Conservation (phyloP, 2,113 vertebrate species). For the Rhabdornis inornatus region DNA sequence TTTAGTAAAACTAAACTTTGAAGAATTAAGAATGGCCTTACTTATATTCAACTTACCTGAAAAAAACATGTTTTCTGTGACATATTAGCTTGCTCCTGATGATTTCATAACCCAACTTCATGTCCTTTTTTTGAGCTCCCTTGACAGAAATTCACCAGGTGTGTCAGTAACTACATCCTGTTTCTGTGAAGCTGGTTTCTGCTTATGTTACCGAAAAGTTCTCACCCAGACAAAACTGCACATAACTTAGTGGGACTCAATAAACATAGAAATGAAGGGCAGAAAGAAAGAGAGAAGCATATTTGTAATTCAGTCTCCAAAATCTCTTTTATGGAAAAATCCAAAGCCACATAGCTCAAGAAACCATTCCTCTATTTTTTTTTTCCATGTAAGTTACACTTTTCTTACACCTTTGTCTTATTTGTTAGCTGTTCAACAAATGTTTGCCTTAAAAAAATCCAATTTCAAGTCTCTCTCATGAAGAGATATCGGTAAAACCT, state of each 20-base stretch:
- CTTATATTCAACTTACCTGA: not conserved
- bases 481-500: not conserved
- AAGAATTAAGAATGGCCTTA: not conserved
- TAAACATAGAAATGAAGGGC: not conserved
- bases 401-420: not conserved
- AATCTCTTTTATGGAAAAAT: not conserved
- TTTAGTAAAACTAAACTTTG: not conserved
- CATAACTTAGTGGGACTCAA: not conserved
- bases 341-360: not conserved
- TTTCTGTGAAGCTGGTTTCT: not conserved
- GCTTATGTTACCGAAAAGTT: not conserved
- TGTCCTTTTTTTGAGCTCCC: not conserved
- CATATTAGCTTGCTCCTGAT: accelerated
- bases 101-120: not conserved
- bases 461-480: not conserved
- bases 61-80: not conserved
- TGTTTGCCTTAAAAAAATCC: not conserved
- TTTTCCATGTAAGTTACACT: not conserved
- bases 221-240: not conserved
- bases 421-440: not conserved
- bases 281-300: not conserved
- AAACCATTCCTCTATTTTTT: not conserved
- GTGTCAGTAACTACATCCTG: not conserved
- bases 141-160: not conserved
- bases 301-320: not conserved